A percentile compares a stretch with the other conserved stretches of the same genome.
phyloP scores from a whole-genome alignment of 92 coral and sea anemone species.

The Pocillopora grandis region DNA sequence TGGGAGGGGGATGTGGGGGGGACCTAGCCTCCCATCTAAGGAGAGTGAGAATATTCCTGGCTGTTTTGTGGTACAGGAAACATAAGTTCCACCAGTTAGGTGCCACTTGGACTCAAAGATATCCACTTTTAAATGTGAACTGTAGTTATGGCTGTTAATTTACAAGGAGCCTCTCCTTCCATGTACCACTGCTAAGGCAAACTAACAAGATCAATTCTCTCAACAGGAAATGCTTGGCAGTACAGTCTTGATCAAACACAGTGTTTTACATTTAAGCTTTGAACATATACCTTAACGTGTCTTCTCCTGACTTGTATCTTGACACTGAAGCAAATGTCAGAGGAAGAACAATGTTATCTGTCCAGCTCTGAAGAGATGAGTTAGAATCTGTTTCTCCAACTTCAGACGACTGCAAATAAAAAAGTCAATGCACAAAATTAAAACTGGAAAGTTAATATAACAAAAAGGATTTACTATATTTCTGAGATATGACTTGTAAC shows the following conservation, averaged over 20 bases:
- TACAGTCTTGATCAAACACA: not conserved
- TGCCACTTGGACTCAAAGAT: too few species aligned
- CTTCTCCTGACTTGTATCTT: conserved; percentile 94
- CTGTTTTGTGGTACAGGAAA: too few species aligned
- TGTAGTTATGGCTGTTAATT: too few species aligned
- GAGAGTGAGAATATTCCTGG: too few species aligned
- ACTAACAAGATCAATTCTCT: too few species aligned
- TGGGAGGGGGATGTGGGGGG: too few species aligned
- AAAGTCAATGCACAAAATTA: not conserved
- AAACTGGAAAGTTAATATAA: not conserved
- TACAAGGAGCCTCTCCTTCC: too few species aligned
- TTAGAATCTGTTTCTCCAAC: conserved; percentile 82
- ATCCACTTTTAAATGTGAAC: too few species aligned
- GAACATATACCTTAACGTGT: conserved; percentile 68
- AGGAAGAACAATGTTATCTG: conserved; percentile 91
- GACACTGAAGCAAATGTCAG: conserved; percentile 94
- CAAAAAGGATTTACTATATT: not conserved
- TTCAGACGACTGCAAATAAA: conserved; percentile 70
- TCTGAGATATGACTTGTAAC: not conserved
- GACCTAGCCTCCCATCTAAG: too few species aligned
- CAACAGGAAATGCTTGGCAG: too few species aligned
- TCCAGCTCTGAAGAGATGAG: conserved; percentile 86
- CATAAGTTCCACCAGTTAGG: too few species aligned
- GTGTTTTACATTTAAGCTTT: not conserved
- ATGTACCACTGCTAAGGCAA: too few species aligned